These are phyloP conservation scores for Lepus americanus DNA, from an alignment of 2,113 vertebrate species.

Conservation along the genomic window DNA sequence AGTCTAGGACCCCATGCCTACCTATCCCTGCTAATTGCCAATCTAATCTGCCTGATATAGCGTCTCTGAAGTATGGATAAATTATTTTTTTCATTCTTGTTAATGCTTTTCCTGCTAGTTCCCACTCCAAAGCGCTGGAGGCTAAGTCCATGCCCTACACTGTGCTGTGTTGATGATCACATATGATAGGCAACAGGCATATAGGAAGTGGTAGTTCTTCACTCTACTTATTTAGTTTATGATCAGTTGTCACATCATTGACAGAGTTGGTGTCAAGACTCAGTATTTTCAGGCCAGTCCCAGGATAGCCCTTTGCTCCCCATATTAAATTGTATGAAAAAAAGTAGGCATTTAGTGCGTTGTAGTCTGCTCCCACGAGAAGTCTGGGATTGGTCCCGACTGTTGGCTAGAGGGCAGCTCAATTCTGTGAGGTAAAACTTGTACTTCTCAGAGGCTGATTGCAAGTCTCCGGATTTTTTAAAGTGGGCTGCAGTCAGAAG, in stretches of 20 bases:
- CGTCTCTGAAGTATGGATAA: slow-evolving; percentile 16
- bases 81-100: slow-evolving; percentile 38
- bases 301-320: not conserved
- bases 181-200: not conserved
- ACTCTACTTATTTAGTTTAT: slow-evolving; percentile 14
- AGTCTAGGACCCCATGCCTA: not conserved
- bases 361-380: slow-evolving; percentile 10
- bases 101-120: not conserved
- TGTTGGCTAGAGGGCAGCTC: slow-evolving; percentile 30
- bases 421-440: slow-evolving; percentile 54
- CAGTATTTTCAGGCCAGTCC: slow-evolving; percentile 22
- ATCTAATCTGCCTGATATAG: not conserved
- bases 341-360: not conserved
- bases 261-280: not conserved
- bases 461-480: slow-evolving; percentile 59
- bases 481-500: slow-evolving; percentile 60
- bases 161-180: slow-evolving; percentile 49
- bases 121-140: not conserved
- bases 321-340: slow-evolving; percentile 61
- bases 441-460: slow-evolving; percentile 46
- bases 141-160: not conserved
- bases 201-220: not conserved
- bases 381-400: slow-evolving; percentile 49
- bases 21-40: not conserved
- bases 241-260: slow-evolving; percentile 45